phyloP scores from a whole-genome alignment of 2,888 invertebrate genomes.

The Muscina levida region DNA sequence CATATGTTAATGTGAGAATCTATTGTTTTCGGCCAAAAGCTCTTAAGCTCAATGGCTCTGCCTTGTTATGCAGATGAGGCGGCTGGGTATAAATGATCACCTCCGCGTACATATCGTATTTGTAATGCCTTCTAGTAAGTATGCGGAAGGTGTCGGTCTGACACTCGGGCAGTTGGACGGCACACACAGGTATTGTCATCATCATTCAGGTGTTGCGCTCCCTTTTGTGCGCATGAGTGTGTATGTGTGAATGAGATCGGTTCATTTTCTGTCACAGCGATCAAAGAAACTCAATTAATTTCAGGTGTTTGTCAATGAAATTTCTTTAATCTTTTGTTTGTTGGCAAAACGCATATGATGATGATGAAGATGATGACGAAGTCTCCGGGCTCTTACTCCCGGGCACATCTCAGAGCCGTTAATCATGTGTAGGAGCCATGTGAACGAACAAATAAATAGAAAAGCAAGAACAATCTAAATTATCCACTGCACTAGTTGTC shows the following conservation, averaged over 20 bases:
- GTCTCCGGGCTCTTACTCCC: neutral
- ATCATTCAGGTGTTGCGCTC: conserved; percentile 36
- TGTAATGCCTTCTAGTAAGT: neutral
- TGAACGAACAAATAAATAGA: conserved; percentile 55
- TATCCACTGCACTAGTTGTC: conserved; percentile 54
- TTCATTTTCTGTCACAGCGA: conserved; percentile 16
- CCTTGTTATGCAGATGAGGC: conserved; percentile 27
- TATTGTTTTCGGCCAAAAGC: conserved; percentile 56
- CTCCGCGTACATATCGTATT: neutral
- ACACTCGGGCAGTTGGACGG: neutral
- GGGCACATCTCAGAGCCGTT: conserved; percentile 55
- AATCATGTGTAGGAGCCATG: conserved; percentile 64
- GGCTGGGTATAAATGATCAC: conserved; percentile 5
- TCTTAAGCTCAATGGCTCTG: conserved; percentile 37
- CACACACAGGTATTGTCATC: conserved; percentile 13
- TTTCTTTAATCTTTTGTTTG: conserved; percentile 34
- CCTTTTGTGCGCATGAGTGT: neutral
- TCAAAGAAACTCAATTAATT: conserved; percentile 38
- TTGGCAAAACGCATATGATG: conserved; percentile 9
- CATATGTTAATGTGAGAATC: conserved; percentile 24
- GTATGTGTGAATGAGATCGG: conserved; percentile 12
- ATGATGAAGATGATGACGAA: neutral
- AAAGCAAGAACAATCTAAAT: conserved; percentile 14
- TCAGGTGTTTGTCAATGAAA: conserved; percentile 23
- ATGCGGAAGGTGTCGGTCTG: conserved; percentile 6